Base-by-base conservation (phyloP, 1,140 invertebrate genomes). In the Varroa destructor region DNA sequence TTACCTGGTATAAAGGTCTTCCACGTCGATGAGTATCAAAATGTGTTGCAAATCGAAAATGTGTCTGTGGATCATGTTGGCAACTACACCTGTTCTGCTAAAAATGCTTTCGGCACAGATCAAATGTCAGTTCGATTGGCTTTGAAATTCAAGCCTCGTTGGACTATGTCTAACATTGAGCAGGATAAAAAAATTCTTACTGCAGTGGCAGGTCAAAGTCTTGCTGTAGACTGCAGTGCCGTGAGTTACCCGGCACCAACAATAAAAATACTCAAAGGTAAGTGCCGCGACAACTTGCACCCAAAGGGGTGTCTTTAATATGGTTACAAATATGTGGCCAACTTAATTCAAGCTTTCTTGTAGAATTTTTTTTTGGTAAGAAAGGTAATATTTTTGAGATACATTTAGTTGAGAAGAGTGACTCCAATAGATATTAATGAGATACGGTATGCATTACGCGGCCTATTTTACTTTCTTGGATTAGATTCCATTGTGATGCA, bases 51-150 rank as follows among this genome's bases (percentile, higher is more conserved):
- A 67, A 67, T 67, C 61, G 61, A 67, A 37, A 36, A 40, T 12
- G 12, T 67, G 8, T 67, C 61, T 46, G 61, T 72, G 1, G 75
- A 82, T 73, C 85, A 88, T 79, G 81, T 84, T 72, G 88, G 88
- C 10, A 86, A 87, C 76, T 89, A 89, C 78, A 86, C 87, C n/a
- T 90, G 88, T 79, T 79, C 84, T 43, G 88, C 86, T 40, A 83
- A 81, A 74, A 89, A 89, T 80, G 79, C 81, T 56, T 87, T 86
- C 55, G 86, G 86, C 73, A 81, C 79, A 71, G 81, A 83, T 71
- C 83, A 81, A 72, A 78, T 79, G 25, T 75, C 37, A 14, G 61
- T 67, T 43, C 42, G 42, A 42, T 42, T 71, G 8, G 43, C 43
- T 43, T 14, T 67, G 36, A 67, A 51, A 12, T 61, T 40, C 67